Base-by-base conservation (phyloP, 2,113 vertebrate genomes). In the Indicator maculatus region DNA sequence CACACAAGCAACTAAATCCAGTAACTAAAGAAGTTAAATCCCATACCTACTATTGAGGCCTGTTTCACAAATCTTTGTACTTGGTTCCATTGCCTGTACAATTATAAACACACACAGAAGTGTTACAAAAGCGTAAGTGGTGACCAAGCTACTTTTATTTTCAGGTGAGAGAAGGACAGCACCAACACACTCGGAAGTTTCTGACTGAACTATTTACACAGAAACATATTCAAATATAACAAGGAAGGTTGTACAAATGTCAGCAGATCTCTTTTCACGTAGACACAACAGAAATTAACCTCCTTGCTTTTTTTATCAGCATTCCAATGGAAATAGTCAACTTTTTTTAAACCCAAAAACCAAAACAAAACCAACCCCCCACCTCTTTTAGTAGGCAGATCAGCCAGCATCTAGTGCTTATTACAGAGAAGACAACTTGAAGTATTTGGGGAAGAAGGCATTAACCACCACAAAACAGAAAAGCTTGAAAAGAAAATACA, bases 81-180 rank as follows among this genome's bases (percentile, higher is more conserved):
- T 91, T 95, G 97, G 64, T 72, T 86, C 98, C 97, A 98, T 79
- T 78, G 94, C 90, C 98, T 98, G 95, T 9, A 83, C 85, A 89
- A 97, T 50, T 31, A 52, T 4, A 97, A 92, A 65, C 67, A 93
- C 44, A 95, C 12, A 55, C 9, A 93, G 80, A 30, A 31, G 71
- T 5, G 64, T 75, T 83, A 96, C 28, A 45, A 53, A 80, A 36
- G 30, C 1, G 66, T 8, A 83, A 59, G 8, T 2, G 7, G 26
- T 11, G 76, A 9, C 16, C 0, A 3, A 67, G 12, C 8, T 71
- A 9, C 4, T 86, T 71, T 11, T 19, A 33, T 26, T 38, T 70
- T n/a, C 53, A 64, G 26, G 41, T 33, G 38, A 36, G 19, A 75
- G n/a, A n/a, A n/a, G 8, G 13, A 18, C 52, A 67, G 52, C 12